Evolutionary conservation across 2,113 vertebrate species (phyloP).

Genomic region (Dasyornis broadbenti): DNA sequence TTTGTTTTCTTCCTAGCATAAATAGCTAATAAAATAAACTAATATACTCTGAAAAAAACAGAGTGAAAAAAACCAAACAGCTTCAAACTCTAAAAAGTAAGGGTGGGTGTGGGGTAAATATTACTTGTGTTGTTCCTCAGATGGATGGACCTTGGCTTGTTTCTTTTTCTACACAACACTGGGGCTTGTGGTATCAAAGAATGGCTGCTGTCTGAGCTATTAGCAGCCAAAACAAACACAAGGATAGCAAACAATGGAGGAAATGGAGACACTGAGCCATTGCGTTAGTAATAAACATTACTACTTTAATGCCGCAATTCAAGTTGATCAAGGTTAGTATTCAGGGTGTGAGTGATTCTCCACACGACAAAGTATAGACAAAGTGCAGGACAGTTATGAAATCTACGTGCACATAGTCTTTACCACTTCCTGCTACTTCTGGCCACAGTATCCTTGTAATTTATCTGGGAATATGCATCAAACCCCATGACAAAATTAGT

Average conservation of each 20-base stretch:
- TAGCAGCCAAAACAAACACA: constrained; percentile 6
- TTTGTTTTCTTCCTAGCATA: background rate
- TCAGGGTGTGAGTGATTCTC: background rate
- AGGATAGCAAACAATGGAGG: background rate
- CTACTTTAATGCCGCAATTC: background rate
- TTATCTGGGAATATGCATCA: background rate
- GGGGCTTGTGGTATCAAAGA: background rate
- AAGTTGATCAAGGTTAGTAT: background rate
- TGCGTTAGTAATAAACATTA: no score
- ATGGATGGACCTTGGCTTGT: background rate
- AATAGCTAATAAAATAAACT: background rate
- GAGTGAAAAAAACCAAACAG: background rate
- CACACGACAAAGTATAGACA: background rate
- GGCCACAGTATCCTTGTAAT: background rate
- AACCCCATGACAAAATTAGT: background rate
- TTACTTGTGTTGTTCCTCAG: background rate
- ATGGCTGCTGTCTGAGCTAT: background rate
- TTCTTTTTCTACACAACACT: background rate
- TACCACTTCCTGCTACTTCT: background rate
- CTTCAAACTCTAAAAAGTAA: background rate
- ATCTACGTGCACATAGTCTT: background rate
- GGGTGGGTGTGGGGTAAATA: background rate
- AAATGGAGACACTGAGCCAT: background rate
- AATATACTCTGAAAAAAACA: background rate
- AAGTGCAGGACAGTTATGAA: background rate